phyloP scores from a whole-genome alignment of 2,797 vertebrate species.

The Mallotus villosus region DNA sequence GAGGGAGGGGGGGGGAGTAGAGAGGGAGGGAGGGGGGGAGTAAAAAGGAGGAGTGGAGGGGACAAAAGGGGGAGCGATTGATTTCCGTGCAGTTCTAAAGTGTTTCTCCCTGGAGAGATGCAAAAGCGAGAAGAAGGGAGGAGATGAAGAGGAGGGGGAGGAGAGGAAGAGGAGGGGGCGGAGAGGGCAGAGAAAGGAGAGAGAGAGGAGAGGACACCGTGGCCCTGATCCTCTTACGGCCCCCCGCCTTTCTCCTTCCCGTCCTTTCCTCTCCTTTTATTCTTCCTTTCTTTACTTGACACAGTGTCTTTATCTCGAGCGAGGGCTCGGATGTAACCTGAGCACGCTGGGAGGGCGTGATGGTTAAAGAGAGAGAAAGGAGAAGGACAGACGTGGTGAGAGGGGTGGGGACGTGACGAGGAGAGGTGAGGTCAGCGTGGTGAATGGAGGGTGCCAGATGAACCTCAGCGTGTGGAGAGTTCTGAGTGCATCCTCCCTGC shows the following conservation, averaged over 20 bases:
- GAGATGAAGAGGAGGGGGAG: constrained; percentile 54
- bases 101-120: constrained; percentile 59
- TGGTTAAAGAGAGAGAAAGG: neutral
- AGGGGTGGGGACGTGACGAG: neutral
- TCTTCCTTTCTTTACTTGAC: constrained; percentile 41
- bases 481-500: no score
- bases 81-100: constrained; percentile 72
- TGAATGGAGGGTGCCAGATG: no score
- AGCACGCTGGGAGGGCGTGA: constrained; percentile 25
- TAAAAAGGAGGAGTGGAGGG: constrained; percentile 46
- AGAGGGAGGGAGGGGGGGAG: no score
- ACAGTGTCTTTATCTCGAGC: constrained; percentile 49
- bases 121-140: constrained; percentile 27
- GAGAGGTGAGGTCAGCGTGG: no score
- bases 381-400: neutral
- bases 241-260: constrained; percentile 36
- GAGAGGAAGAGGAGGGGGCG: no score
- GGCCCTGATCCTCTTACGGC: no score
- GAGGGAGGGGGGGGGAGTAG: no score
- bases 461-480: no score
- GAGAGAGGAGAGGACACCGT: constrained; percentile 55
- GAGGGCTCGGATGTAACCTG: constrained; percentile 44
- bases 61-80: constrained; percentile 62
- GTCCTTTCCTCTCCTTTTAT: constrained; percentile 23
- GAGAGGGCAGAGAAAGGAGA: constrained; percentile 41